Conservation (phyloP, 2,113 vertebrate species). For the Mus musculus region GRCm39 chr8:110791501-110792000, state of each 20-base stretch:
- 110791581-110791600: constrained; percentile 13
- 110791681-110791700: background rate
- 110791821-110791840: background rate
- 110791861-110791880: background rate
- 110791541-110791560: background rate
- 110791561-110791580: background rate
- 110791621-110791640: constrained; percentile 20
- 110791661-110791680: constrained; percentile 1
- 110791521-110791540: background rate
- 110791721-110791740: background rate
- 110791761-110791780: background rate
- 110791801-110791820: background rate
- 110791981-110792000: background rate
- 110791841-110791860: background rate
- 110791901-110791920: background rate
- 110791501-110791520: background rate
- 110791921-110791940: background rate
- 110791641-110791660: constrained; percentile 42
- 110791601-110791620: constrained; percentile 44
- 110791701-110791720: background rate
- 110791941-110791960: background rate
- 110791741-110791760: background rate
- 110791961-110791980: background rate
- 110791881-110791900: background rate
- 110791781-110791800: background rate